Conservation (phyloP, 2,797 vertebrate species). For the Antennarius maculatus region DNA sequence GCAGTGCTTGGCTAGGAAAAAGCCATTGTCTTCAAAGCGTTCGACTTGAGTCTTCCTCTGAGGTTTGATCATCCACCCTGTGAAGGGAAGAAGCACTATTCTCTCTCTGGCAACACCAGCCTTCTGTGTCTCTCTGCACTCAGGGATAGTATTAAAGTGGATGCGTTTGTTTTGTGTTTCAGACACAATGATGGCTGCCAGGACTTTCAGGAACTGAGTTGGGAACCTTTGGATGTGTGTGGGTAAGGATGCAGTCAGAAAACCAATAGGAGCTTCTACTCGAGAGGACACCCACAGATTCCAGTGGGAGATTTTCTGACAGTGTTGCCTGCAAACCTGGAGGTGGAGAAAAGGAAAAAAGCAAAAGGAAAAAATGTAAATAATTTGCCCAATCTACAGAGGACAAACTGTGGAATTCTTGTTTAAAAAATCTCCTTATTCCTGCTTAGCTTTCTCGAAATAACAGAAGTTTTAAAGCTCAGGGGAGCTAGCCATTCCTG, state of each 20-base stretch:
- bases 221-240: conserved; percentile 60
- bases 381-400: conserved; percentile 43
- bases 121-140: conserved; percentile 57
- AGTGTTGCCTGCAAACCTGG: conserved; percentile 63
- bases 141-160: conserved; percentile 62
- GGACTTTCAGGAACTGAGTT: conserved; percentile 48
- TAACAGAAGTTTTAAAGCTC: conserved; percentile 40
- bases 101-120: conserved; percentile 53
- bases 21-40: conserved; percentile 47
- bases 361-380: conserved; percentile 29
- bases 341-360: conserved; percentile 35
- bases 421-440: conserved; percentile 38
- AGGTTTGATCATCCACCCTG: conserved; percentile 63
- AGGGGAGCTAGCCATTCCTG: conserved; percentile 37
- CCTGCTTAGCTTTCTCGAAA: conserved; percentile 45
- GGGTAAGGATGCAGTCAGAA: conserved; percentile 47
- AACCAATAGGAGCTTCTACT: conserved; percentile 61
- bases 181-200: conserved; percentile 62
- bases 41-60: conserved; percentile 65
- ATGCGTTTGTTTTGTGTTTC: conserved; percentile 63
- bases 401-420: conserved; percentile 42
- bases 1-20: conserved; percentile 59
- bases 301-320: conserved; percentile 64
- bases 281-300: conserved; percentile 70
- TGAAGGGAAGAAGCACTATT: conserved; percentile 42